phyloP scores from a whole-genome alignment of 2,888 invertebrate genomes.

The Eristalis intricaria region DNA sequence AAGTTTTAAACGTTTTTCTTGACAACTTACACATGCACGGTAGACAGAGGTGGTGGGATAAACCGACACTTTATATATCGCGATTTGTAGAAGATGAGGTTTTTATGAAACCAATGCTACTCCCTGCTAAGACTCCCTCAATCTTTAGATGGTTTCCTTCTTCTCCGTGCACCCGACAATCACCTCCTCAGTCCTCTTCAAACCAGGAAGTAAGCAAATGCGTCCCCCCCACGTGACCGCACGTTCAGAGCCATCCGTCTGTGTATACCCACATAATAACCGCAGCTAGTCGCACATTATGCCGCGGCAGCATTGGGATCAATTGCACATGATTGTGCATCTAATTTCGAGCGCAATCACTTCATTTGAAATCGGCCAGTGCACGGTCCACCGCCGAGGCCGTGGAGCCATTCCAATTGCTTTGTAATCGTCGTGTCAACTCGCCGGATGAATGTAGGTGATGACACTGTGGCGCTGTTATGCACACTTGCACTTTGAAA shows the following conservation, averaged over 20 bases:
- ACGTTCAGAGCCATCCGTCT: not conserved
- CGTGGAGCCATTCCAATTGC: constrained; percentile 5
- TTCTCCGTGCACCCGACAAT: not conserved
- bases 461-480: constrained; percentile 7
- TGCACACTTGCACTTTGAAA: not conserved
- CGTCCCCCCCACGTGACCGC: not conserved
- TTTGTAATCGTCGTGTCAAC: constrained; percentile 23
- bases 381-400: not conserved
- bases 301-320: constrained; percentile 21
- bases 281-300: not conserved
- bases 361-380: constrained; percentile 46
- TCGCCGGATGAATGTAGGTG: constrained; percentile 38
- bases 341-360: constrained; percentile 51
- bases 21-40: too few relatives aligned
- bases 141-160: too few relatives aligned
- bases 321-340: constrained; percentile 30
- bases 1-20: too few relatives aligned
- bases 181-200: not conserved
- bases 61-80: too few relatives aligned
- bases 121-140: too few relatives aligned
- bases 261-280: constrained; percentile 1
- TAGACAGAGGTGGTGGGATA: too few relatives aligned
- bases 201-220: not conserved
- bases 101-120: too few relatives aligned
- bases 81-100: too few relatives aligned